Conservation (phyloP, 2,113 vertebrate species). For the Microcebus ravelobensis region DNA sequence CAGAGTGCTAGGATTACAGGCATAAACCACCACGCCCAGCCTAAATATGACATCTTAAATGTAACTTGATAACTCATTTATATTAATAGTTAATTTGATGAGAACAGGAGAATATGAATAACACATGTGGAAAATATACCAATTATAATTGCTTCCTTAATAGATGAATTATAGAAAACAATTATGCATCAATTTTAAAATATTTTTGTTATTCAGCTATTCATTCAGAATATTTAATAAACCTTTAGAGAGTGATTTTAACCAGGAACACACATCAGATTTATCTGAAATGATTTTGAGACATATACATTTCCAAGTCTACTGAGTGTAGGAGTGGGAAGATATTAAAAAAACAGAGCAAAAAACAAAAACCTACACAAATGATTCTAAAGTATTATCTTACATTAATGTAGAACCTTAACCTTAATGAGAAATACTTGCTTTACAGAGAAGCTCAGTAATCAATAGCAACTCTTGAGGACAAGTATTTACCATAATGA, state of each 20-base stretch:
- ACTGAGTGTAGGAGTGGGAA: neutral
- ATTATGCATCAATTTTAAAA: neutral
- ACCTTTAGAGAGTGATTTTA: neutral
- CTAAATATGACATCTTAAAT: neutral
- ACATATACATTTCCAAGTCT: neutral
- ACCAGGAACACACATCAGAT: neutral
- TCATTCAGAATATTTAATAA: neutral
- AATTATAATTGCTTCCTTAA: constrained; percentile 33
- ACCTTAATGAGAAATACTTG: neutral
- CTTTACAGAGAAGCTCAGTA: neutral
- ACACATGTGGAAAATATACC: neutral
- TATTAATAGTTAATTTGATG: neutral
- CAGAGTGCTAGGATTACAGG: too few species aligned
- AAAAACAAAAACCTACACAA: neutral
- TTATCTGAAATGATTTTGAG: neutral
- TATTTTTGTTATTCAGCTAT: neutral
- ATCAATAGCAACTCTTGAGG: neutral
- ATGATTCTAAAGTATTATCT: neutral
- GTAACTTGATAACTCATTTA: neutral
- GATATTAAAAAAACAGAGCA: neutral
- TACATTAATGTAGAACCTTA: neutral
- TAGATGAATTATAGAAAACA: constrained; percentile 21
- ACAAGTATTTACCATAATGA: neutral
- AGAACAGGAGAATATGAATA: neutral
- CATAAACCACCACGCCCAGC: too few species aligned